Conservation (phyloP, 2,888 invertebrate species). For the Ectemnius lituratus region DNA sequence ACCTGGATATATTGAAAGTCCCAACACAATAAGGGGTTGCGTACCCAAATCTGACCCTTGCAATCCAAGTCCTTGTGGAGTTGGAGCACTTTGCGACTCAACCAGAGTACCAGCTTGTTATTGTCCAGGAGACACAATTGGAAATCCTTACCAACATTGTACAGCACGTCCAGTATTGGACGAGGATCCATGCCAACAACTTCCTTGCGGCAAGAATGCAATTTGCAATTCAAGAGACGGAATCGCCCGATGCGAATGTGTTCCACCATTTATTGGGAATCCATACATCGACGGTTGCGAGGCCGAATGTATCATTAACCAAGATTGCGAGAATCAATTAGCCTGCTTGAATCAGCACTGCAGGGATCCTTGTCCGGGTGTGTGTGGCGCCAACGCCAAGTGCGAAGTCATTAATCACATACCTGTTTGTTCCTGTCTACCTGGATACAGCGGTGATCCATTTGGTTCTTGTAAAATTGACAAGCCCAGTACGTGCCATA, state of each 20-base stretch:
- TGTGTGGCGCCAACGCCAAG: slow-evolving; percentile 90
- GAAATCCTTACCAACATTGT: slow-evolving; percentile 90
- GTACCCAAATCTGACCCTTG: slow-evolving; percentile 89
- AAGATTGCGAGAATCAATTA: slow-evolving; percentile 87
- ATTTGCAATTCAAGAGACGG: slow-evolving; percentile 86
- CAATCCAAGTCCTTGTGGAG: slow-evolving; percentile 89
- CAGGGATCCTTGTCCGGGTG: slow-evolving; percentile 90
- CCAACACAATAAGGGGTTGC: slow-evolving; percentile 92
- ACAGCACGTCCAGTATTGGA: slow-evolving; percentile 68
- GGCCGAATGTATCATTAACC: slow-evolving; percentile 90
- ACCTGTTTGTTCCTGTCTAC: slow-evolving; percentile 88
- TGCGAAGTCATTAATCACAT: slow-evolving; percentile 90
- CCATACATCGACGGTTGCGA: slow-evolving; percentile 88
- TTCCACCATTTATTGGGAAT: slow-evolving; percentile 92
- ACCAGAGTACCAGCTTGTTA: slow-evolving; percentile 89
- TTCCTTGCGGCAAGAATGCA: slow-evolving; percentile 92
- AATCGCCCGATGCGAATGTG: slow-evolving; percentile 88
- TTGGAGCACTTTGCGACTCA: slow-evolving; percentile 88
- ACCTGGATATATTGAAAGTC: slow-evolving; percentile 90
- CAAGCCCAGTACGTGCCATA: slow-evolving; percentile 52
- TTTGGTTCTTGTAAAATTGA: slow-evolving; percentile 85
- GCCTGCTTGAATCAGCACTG: slow-evolving; percentile 92
- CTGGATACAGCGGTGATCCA: slow-evolving; percentile 90
- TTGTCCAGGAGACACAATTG: slow-evolving; percentile 89
- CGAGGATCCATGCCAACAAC: slow-evolving; percentile 85